These are phyloP conservation scores for Calyptomena viridis DNA, from an alignment of 2,113 vertebrate species.

Conservation along the genomic window DNA sequence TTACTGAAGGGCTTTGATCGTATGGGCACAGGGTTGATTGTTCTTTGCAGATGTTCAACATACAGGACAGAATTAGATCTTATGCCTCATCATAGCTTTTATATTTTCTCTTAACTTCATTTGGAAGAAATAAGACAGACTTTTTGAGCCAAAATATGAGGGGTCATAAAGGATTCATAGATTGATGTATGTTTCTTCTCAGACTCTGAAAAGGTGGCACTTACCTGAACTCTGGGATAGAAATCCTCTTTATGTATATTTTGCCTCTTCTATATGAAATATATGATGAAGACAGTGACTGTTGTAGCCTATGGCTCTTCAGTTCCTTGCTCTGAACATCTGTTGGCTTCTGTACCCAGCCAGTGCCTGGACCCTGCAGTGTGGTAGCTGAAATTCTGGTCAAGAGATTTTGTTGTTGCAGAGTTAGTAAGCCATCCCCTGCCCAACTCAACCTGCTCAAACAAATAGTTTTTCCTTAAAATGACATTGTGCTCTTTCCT, in stretches of 20 bases:
- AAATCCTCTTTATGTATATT: not conserved
- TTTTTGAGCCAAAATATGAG: not conserved
- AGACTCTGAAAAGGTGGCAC: not conserved
- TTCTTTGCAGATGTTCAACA: not conserved
- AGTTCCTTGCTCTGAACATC: not conserved
- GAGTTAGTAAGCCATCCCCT: not conserved
- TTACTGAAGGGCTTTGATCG: rapidly evolving
- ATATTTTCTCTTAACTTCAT: not conserved
- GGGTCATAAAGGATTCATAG: rapidly evolving
- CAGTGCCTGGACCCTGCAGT: not conserved
- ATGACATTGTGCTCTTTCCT: not conserved
- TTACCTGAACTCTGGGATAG: not conserved
- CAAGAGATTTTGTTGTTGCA: not conserved
- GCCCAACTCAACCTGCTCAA: not conserved
- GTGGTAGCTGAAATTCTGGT: not conserved
- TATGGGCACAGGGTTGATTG: rapidly evolving
- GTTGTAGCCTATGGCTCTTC: not conserved
- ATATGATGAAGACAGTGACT: not conserved
- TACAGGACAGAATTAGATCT: not conserved
- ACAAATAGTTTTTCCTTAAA: not conserved
- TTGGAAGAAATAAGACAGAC: not conserved
- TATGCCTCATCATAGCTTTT: not conserved
- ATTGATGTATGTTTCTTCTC: not conserved
- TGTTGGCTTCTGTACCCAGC: not conserved
- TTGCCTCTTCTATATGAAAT: not conserved